Base-by-base conservation (phyloP, 2,113 vertebrate species). In the Xiphias gladius region DNA sequence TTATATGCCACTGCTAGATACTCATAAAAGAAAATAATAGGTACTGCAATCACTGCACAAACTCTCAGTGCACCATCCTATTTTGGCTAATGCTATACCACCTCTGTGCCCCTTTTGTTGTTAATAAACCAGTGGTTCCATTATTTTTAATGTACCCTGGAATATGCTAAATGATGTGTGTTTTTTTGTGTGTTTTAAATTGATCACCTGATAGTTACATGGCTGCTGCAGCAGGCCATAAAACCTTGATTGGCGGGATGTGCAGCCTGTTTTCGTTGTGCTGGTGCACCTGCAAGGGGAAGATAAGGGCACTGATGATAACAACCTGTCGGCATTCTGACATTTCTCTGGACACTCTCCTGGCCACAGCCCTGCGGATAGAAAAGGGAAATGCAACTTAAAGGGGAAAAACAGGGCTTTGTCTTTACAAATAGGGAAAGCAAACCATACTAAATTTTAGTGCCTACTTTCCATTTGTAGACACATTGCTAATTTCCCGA, bases 291-390 rank as follows among this genome's bases (percentile, higher is more conserved):
- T 95, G 93, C 90, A 88, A 79, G 68, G 68, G 68, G 50, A 89
- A 94, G 93, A 95, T 95, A 95, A 95, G 93, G 76, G 68, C 79
- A 68, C 66, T 54, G 83, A 88, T 80, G 93, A 94, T 94, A 94
- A 94, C 86, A 92, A 90, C 87, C 90, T 92, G 93, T 89, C 90
- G 81, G 81, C 87, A 87, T 86, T 67, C 88, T 92, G 94, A 94
- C 92, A 95, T 93, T 95, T 91, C 89, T 93, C 84, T 90, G 92
- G 91, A 95, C 90, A 86, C 43, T 92, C 83, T 86, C 83, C 57
- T 87, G 73, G 89, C 75, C 85, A 76, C 84, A 80, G 67, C 59
- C 74, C 66, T 71, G 61, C 50, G 9, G 86, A 91, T 77, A 86
- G 46, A 85, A 82, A 50, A 26, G 32, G 37, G 76, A 77, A 66